Evolutionary conservation across 30 jellyfish, hydroid and myxozoan species (phyloP), one percentile per base, ranked within the genome.

Genomic region (Chrysaora quinquecirrha): DNA sequence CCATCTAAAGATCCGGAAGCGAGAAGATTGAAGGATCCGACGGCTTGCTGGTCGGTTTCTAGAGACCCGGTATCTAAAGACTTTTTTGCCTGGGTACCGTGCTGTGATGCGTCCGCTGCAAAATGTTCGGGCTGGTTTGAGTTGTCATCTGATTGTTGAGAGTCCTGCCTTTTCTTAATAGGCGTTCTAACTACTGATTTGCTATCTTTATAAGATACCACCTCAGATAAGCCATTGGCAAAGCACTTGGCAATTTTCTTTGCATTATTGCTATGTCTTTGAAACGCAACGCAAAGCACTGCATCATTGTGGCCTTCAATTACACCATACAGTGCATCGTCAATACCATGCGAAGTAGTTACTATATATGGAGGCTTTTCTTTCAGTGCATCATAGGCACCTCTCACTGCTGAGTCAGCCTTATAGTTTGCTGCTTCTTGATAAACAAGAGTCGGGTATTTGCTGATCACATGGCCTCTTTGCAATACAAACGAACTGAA

Each of bases 1-100:
- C 87, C 87, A 30, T 75, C 87, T 21, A 75, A 49, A 34, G 87
- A 50, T 19, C 87, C 87, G 10, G 87, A 23, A 3, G 60, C 87
- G 3, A 75, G 75, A 16, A 75, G 74, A 12, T 19, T 20, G n/a
- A n/a, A n/a, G n/a, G n/a, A n/a, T n/a, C n/a, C n/a, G n/a, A n/a
- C n/a, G n/a, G n/a, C n/a, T n/a, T n/a, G n/a, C n/a, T n/a, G n/a
- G n/a, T n/a, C n/a, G n/a, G n/a, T n/a, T n/a, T n/a, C n/a, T n/a
- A n/a, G n/a, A n/a, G n/a, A n/a, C n/a, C n/a, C n/a, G n/a, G n/a
- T n/a, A n/a, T n/a, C n/a, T n/a, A n/a, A n/a, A n/a, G n/a, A n/a
- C n/a, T n/a, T n/a, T n/a, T n/a, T n/a, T n/a, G n/a, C n/a, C n/a
- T n/a, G n/a, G n/a, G n/a, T n/a, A n/a, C n/a, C n/a, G n/a, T n/a